Percentiles rank a stretch among this genome's conserved stretches.
These are phyloP conservation scores for Ceramica pisi DNA, from an alignment of 2,888 invertebrate species.

Conservation along the genomic window DNA sequence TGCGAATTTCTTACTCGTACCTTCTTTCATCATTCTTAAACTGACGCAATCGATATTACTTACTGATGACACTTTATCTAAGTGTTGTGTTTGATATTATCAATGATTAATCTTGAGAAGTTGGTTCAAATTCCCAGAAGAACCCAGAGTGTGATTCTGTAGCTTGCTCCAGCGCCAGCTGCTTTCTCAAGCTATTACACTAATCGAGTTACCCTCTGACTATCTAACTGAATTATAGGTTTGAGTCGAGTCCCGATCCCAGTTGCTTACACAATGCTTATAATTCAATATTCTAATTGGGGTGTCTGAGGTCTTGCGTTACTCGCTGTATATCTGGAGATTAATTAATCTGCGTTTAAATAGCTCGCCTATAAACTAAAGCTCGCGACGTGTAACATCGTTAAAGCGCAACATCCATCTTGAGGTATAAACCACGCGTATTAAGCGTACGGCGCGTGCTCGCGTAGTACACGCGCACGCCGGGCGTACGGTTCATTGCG, in stretches of 20 bases:
- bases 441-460: conserved; percentile 2
- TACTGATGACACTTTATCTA: too few relatives aligned
- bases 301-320: conserved; percentile 24
- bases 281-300: conserved; percentile 20
- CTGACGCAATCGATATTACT: too few relatives aligned
- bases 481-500: conserved; percentile 22
- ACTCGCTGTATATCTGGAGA: neutral
- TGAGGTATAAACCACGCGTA: conserved; percentile 24
- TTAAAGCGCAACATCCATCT: conserved; percentile 37
- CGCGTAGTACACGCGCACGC: conserved; percentile 4
- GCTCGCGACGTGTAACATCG: conserved; percentile 25
- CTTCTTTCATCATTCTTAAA: too few relatives aligned
- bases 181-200: neutral
- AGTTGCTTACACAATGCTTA: conserved; percentile 3
- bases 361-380: conserved; percentile 43
- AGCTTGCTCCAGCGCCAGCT: neutral
- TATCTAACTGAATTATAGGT: neutral
- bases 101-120: too few relatives aligned
- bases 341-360: conserved; percentile 26
- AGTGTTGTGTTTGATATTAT: too few relatives aligned
- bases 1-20: too few relatives aligned
- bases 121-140: neutral
- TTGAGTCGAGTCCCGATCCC: neutral
- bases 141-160: neutral
- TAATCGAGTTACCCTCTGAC: neutral